Percentiles rank a stretch among this genome's conserved stretches.
phyloP scores from a whole-genome alignment of 2,888 invertebrate species.

The Euclidia mi region DNA sequence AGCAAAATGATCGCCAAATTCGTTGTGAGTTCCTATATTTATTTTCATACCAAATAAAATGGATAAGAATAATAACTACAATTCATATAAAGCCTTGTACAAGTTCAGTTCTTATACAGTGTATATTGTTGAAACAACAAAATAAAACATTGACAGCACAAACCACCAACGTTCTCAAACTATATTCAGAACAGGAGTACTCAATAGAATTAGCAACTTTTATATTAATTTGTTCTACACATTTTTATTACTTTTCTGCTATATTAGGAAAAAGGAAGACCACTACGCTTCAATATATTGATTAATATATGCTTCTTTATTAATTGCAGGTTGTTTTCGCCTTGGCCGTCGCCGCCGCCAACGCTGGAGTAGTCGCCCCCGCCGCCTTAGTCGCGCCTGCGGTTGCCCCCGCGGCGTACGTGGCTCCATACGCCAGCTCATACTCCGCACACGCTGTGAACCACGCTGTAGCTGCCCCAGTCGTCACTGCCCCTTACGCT shows the following conservation, averaged over 20 bases:
- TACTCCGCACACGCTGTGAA: slow-evolving; percentile 94
- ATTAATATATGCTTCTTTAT: not conserved
- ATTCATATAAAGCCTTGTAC: too few relatives aligned
- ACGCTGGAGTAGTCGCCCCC: slow-evolving; percentile 77
- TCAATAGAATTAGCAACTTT: too few relatives aligned
- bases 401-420: slow-evolving; percentile 91
- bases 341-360: slow-evolving; percentile 74
- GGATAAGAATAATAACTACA: too few relatives aligned
- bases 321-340: slow-evolving; percentile 77
- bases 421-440: slow-evolving; percentile 93
- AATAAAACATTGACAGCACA: too few relatives aligned
- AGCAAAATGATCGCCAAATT: slow-evolving; percentile 89
- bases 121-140: too few relatives aligned
- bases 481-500: slow-evolving; percentile 79
- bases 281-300: too few relatives aligned
- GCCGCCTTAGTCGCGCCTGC: slow-evolving; percentile 89
- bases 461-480: slow-evolving; percentile 93
- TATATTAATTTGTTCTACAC: too few relatives aligned
- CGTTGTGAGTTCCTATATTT: slow-evolving; percentile 75
- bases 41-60: not conserved
- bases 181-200: too few relatives aligned
- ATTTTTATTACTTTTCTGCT: too few relatives aligned
- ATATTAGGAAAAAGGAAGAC: too few relatives aligned
- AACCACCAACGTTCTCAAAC: too few relatives aligned
- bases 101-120: too few relatives aligned